Evolutionary conservation across 2,797 vertebrate species (phyloP), one percentile per base, ranked within the genome.

Genomic region (Decapterus maruadsi): DNA sequence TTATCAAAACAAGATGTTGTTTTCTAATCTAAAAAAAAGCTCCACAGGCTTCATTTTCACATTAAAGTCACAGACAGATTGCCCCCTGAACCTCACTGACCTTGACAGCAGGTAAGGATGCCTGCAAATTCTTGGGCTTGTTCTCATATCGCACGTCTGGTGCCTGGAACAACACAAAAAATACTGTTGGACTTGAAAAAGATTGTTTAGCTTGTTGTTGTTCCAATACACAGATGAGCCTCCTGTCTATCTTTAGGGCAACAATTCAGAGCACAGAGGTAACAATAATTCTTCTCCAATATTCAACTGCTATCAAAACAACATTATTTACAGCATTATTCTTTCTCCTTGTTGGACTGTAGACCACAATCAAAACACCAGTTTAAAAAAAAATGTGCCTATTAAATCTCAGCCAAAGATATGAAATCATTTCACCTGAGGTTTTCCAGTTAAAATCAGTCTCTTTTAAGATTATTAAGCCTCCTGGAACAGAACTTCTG

Each of bases 321-420:
- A 55, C 38, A 56, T 60, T 65, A 59, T 17, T 50, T 82, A 4
- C 46, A 77, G 20, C 57, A 68, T 20, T 70, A 74, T 36, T 64
- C 68, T 12, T 66, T 34, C 71, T 57, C 38, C 36, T 75, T 40
- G 70, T 71, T 42, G 40, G 40, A 42, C 40, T 13, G 0, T 8
- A 1, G 34, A 36, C 8, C 34, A 36, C 7, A 36, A 36, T 6
- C 7, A 36, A 36, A 36, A 36, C 34, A 36, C 34, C 34, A 36
- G 34, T 36, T 36, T 45, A 45, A 16, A 45, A 45, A 6, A 26
- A n/a, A n/a, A n/a, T 6, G 43, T 29, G 53, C 26, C 43, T 54
- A 14, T 29, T 29, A 16, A 14, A 12, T 9, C 6, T 54, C 26
- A 55, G 14, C 8, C 17, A 17, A 17, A 19, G 29, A 56, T 34